Evolutionary conservation across 1,140 invertebrate genomes (phyloP), one percentile per base, ranked within the genome.

Genomic region (Oppia nitens): DNA sequence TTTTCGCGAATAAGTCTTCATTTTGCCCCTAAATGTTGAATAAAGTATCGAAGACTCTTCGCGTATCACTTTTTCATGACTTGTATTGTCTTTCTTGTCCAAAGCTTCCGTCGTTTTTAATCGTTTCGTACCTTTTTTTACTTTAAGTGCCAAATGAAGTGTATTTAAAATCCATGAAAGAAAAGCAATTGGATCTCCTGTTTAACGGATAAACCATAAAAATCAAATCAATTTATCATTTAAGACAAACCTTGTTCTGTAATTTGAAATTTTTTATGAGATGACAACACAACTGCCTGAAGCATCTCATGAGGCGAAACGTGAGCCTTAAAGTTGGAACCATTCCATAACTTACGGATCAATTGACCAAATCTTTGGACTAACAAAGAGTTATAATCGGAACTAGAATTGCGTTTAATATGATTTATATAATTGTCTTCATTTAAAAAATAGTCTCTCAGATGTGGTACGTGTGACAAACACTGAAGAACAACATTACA

Each of bases 291-390:
- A 28, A 99, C 93, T 29, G 96, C 91, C 74, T 99, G 96, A 14
- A 99, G 74, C 95, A 99, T 99, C 77, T 99, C 96, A 73, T 99
- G 96, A 0, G 96, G 96, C 54, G 92, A 97, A 1, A 99, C 96
- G 70, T 99, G 96, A 3, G 94, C 88, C 75, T 98, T 98, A 69
- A 99, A 99, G 70, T 98, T 98, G 58, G 91, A 75, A 0, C 94
- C 93, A 74, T 99, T 99, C 96, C 96, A 99, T 63, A 99, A 75
- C 73, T 99, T 99, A 3, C 96, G 73, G 71, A 98, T 82, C 6
- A 99, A 74, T 72, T 99, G 96, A 2, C 95, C 96, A 75, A 98
- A 98, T 55, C 96, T 76, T 70, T 96, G 90, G 0, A 95, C 89
- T 24, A 98, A 70, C n/a, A 94, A 75, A 68, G 87, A 90, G 17